Evolutionary conservation across 1,140 invertebrate species (phyloP).

Genomic region (Anastrepha obliqua): DNA sequence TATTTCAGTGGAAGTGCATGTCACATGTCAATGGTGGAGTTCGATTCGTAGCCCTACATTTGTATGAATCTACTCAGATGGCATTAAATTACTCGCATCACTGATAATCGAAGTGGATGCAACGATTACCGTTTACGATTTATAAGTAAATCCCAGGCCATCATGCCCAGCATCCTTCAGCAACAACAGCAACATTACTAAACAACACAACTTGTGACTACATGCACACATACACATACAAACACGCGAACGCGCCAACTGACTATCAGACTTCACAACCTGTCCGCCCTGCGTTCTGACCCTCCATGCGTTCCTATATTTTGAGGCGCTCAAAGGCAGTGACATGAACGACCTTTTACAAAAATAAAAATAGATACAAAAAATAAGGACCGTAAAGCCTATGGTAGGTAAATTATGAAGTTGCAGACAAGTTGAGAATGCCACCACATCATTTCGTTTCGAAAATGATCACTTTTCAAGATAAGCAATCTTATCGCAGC

Average conservation of each 20-base stretch:
- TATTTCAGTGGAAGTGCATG: slow-evolving; percentile 57
- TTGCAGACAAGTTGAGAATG: slow-evolving; percentile 74
- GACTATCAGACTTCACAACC: not conserved
- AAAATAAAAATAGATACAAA: not conserved
- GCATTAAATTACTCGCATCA: slow-evolving; percentile 73
- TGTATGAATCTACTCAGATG: slow-evolving; percentile 63
- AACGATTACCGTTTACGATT: slow-evolving; percentile 64
- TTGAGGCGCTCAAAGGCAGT: not conserved
- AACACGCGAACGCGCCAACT: slow-evolving; percentile 5
- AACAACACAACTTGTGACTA: not conserved
- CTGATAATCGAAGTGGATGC: slow-evolving; percentile 73
- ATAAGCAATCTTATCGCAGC: slow-evolving; percentile 65
- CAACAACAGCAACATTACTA: not conserved
- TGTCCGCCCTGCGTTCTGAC: not conserved
- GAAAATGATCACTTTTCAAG: slow-evolving; percentile 73
- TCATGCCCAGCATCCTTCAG: not conserved
- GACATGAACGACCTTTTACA: slow-evolving; percentile 21
- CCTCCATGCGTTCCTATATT: not conserved
- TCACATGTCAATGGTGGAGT: slow-evolving; percentile 19
- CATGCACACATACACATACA: not conserved
- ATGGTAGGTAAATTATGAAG: slow-evolving; percentile 69
- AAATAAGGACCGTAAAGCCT: slow-evolving; percentile 64
- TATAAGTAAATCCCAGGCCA: slow-evolving; percentile 36
- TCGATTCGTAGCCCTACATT: not conserved
- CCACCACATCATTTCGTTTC: slow-evolving; percentile 74